Evolutionary conservation across 2,797 vertebrate species (phyloP).

Genomic region (Pseudochirops corinnae): DNA sequence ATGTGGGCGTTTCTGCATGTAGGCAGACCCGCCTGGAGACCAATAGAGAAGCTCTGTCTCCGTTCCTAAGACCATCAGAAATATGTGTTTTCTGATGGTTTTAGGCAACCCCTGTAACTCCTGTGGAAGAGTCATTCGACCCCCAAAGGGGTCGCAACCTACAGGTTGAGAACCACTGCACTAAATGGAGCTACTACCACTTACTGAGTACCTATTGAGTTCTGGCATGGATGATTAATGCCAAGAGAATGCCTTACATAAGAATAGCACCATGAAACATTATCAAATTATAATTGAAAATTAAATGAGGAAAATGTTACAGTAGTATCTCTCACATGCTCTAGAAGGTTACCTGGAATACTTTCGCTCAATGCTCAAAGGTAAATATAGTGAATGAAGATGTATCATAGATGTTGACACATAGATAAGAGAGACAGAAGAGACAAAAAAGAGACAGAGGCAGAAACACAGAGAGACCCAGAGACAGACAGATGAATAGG

Average conservation of each 20-base stretch:
- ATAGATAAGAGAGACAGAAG: neutral
- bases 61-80: no score
- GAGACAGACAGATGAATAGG: no score
- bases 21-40: no score
- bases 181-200: constrained; percentile 20
- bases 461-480: no score
- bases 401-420: neutral
- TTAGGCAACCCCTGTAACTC: no score
- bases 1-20: no score
- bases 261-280: constrained; percentile 37
- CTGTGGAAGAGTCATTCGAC: no score
- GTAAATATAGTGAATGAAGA: constrained; percentile 40
- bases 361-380: constrained; percentile 44
- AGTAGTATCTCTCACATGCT: neutral
- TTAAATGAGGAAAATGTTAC: constrained; percentile 11
- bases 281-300: constrained; percentile 17
- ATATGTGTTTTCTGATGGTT: no score
- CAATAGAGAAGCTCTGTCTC: no score
- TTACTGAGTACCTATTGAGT: constrained; percentile 38
- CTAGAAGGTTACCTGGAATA: constrained; percentile 1
- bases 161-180: neutral
- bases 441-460: no score
- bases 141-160: no score
- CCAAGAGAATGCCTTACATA: constrained; percentile 42
- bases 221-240: constrained; percentile 46